A percentile compares a stretch with the other conserved stretches of the same genome.
phyloP scores from a whole-genome alignment of 2,113 vertebrate genomes.

The Diphyllodes magnificus region DNA sequence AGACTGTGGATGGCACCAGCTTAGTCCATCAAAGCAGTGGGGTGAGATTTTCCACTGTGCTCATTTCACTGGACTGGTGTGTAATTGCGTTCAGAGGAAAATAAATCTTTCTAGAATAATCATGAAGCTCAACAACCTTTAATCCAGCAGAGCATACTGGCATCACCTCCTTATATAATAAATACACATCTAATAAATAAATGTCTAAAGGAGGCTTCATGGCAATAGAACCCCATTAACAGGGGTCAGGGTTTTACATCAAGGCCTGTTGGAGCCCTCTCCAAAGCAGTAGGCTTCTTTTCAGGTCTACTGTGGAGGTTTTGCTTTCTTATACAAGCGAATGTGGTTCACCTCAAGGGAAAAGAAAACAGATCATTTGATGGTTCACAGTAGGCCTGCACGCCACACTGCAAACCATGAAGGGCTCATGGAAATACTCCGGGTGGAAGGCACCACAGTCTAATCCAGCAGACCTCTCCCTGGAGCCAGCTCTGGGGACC shows the following conservation, averaged over 20 bases:
- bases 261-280: constrained; percentile 11
- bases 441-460: not conserved
- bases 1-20: constrained; percentile 7
- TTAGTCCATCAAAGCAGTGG: constrained; percentile 1
- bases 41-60: constrained; percentile 58
- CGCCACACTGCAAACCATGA: not conserved
- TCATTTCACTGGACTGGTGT: constrained; percentile 5
- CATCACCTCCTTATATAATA: constrained; percentile 44
- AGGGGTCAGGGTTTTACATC: constrained; percentile 43
- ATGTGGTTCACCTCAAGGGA: constrained; percentile 63
- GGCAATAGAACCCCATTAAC: constrained; percentile 39
- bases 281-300: constrained; percentile 61
- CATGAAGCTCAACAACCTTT: constrained; percentile 30
- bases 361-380: constrained; percentile 62
- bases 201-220: constrained; percentile 38
- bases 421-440: constrained; percentile 32
- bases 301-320: constrained; percentile 46
- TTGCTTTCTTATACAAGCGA: constrained; percentile 58
- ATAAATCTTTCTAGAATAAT: constrained; percentile 62
- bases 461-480: not conserved
- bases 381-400: constrained; percentile 7
- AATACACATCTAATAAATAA: constrained; percentile 44
- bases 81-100: constrained; percentile 4
- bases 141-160: constrained; percentile 41
- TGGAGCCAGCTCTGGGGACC: not conserved